Base-by-base conservation (phyloP, 2,797 vertebrate genomes). In the Lithobates sylvaticus region DNA sequence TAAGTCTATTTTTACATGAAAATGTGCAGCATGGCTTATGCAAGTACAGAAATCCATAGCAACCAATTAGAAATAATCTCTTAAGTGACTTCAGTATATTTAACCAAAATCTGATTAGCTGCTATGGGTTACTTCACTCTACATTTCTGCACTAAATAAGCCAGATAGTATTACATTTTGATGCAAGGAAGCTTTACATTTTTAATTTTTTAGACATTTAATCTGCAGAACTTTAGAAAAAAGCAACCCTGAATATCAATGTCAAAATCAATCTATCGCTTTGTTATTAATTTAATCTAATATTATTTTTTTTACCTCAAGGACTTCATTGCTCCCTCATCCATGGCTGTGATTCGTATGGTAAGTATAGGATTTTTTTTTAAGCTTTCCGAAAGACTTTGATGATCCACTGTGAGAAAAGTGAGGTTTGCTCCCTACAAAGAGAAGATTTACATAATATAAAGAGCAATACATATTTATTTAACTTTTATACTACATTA, bases 401-500 rank as follows among this genome's bases (percentile, higher is more conserved):
- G 87, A 76, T 95, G 94, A 88, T 93, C 91, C 71, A 80, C 89
- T 70, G 91, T 95, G 90, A 2, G 76, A 91, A 96, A 96, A 86
- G 93, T 94, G 81, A 96, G 89, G 75, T 95, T 92, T 84, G 92
- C 91, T 86, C 95, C 95, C 95, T 96, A 88, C 42, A 81, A 81
- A 82, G 32, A 82, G 39, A 5, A 82, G 26, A 82, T 61, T 73
- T 71, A 72, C 70, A 72, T 27, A 71, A 8, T 73, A 15, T 61
- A 27, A 64, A 26, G 27, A 72, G 79, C n/a, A 73, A 64, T 61
- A 54, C 26, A 23, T 23, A 61, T 23, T 23, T 58, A 8, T 58
- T 61, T 8, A 18, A 23, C 7, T 61, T n/a, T 61, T 2, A 61
- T 61, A 23, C 5, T 1, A 9, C 18, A 23, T n/a, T 61, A 61